A percentile compares a stretch with the other conserved stretches of the same genome.
Evolutionary conservation across 2,888 invertebrate species (phyloP).

Genomic region (Colostygia pectinataria): DNA sequence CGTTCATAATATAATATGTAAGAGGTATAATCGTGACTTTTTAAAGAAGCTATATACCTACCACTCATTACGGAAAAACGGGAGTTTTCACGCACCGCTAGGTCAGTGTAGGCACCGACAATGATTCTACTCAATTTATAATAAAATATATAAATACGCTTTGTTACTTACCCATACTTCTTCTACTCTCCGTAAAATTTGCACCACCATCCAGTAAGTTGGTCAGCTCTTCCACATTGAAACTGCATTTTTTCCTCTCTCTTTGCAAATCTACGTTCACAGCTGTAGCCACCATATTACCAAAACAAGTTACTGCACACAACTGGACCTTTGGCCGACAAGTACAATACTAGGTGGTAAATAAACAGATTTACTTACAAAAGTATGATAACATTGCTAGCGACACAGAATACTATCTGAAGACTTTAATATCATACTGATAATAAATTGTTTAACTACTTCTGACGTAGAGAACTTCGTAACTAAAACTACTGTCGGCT

Average conservation of each 20-base stretch:
- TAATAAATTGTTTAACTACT: no score
- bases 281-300: constrained; percentile 36
- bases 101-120: no score
- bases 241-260: constrained; percentile 88
- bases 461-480: no score
- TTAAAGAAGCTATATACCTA: no score
- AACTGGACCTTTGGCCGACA: background rate
- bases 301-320: background rate
- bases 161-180: constrained; percentile 53
- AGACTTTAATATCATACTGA: no score
- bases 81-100: no score
- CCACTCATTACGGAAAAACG: no score
- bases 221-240: constrained; percentile 88
- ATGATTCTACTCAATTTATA: background rate
- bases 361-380: background rate
- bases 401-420: no score
- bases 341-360: background rate
- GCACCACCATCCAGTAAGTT: constrained; percentile 88
- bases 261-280: constrained; percentile 86
- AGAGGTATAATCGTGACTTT: no score
- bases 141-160: background rate
- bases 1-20: no score
- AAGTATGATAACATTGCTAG: no score
- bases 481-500: no score
- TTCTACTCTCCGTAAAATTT: constrained; percentile 85